Conservation (phyloP, 2,888 invertebrate genomes). For the Cheilosia variabilis region DNA sequence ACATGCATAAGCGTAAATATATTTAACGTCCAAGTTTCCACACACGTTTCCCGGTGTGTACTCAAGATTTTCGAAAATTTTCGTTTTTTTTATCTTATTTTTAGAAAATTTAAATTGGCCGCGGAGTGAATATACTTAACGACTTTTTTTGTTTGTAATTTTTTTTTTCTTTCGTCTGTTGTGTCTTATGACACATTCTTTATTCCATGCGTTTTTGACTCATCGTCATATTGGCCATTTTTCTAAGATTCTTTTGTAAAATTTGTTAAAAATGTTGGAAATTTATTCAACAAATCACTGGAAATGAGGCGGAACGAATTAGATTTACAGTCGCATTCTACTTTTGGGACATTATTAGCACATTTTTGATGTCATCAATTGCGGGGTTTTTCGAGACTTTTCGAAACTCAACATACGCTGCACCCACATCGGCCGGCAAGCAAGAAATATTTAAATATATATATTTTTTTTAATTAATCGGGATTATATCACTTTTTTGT, state of each 20-base stretch:
- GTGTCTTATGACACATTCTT: slow-evolving; percentile 66
- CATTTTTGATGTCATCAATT: not conserved
- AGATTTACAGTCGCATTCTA: slow-evolving; percentile 24
- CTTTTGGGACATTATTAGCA: slow-evolving; percentile 33
- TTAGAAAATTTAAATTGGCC: slow-evolving; percentile 71
- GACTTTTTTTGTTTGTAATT: slow-evolving; percentile 53
- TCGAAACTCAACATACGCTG: slow-evolving; percentile 6
- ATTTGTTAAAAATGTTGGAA: slow-evolving; percentile 8
- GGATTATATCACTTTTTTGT: slow-evolving; percentile 20
- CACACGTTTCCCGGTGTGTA: slow-evolving; percentile 67
- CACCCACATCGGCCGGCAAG: slow-evolving; percentile 13
- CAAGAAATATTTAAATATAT: slow-evolving; percentile 8
- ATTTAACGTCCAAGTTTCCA: slow-evolving; percentile 62
- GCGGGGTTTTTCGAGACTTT: slow-evolving; percentile 16
- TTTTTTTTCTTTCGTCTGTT: slow-evolving; percentile 53
- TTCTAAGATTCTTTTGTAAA: not conserved
- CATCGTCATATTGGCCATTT: slow-evolving; percentile 35
- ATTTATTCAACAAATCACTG: slow-evolving; percentile 28
- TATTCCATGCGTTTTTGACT: slow-evolving; percentile 74
- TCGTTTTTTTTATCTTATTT: slow-evolving; percentile 58
- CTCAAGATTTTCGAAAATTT: slow-evolving; percentile 66
- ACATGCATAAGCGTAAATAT: slow-evolving; percentile 8
- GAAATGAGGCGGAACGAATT: slow-evolving; percentile 19
- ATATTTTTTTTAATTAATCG: not conserved
- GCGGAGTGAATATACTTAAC: slow-evolving; percentile 68